These are phyloP conservation scores for Rhabditoides inermis DNA, from an alignment of 2,888 invertebrate genomes.

Conservation along the genomic window DNA sequence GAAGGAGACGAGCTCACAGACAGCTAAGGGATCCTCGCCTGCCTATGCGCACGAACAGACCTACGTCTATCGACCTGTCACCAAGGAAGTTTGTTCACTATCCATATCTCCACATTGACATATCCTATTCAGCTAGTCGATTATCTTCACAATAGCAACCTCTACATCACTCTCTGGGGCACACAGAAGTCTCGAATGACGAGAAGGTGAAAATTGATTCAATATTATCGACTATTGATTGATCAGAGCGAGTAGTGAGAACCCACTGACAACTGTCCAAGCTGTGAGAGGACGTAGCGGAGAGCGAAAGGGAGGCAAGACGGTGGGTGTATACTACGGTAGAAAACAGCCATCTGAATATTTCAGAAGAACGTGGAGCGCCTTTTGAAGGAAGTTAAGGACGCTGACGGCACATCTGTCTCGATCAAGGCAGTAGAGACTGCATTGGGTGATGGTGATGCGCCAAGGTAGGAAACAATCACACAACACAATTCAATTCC, in stretches of 20 bases:
- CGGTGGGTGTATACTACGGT: too few species aligned
- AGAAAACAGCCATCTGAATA: neutral
- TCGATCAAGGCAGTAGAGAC: constrained; percentile 26
- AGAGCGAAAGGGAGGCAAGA: too few species aligned
- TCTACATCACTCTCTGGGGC: constrained; percentile 58
- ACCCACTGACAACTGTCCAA: too few species aligned
- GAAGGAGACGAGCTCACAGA: constrained; percentile 35
- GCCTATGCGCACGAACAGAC: constrained; percentile 56
- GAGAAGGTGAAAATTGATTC: neutral
- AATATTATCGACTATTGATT: neutral
- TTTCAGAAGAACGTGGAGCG: constrained; percentile 26
- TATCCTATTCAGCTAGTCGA: constrained; percentile 54
- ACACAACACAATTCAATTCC: too few species aligned
- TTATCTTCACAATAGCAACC: constrained; percentile 55
- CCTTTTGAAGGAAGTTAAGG: constrained; percentile 19
- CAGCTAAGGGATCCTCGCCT: constrained; percentile 55
- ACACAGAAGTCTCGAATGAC: constrained; percentile 51
- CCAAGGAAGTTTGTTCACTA: constrained; percentile 52
- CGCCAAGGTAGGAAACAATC: too few species aligned
- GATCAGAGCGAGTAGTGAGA: too few species aligned
- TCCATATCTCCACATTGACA: neutral
- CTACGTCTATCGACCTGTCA: constrained; percentile 55
- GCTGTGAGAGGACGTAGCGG: too few species aligned
- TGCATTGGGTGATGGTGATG: too few species aligned
- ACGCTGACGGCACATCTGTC: constrained; percentile 19